Conservation (phyloP, 2,888 invertebrate genomes). For the Agonopterix alstromeriana region DNA sequence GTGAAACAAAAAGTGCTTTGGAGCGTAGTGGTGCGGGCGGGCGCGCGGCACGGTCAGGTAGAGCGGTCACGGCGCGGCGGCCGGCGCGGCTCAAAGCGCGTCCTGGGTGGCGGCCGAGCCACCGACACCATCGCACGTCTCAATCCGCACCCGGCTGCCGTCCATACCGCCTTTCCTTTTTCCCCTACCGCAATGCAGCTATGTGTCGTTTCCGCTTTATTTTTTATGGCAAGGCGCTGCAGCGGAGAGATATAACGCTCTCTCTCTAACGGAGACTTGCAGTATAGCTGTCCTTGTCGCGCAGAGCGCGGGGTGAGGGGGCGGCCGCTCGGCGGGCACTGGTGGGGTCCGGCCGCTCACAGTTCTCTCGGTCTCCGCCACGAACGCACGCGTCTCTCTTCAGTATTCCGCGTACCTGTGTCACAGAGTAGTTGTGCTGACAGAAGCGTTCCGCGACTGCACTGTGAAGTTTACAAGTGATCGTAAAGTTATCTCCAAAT, state of each 20-base stretch:
- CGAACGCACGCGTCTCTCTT: constrained; percentile 43
- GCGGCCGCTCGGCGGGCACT: constrained; percentile 37
- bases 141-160: constrained; percentile 74
- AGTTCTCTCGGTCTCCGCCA: constrained; percentile 60
- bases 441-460: constrained; percentile 55
- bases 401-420: constrained; percentile 43
- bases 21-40: constrained; percentile 16
- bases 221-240: constrained; percentile 69
- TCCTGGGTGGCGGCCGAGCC: constrained; percentile 75
- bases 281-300: constrained; percentile 46
- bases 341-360: constrained; percentile 65
- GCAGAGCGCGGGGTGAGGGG: constrained; percentile 44
- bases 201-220: constrained; percentile 75
- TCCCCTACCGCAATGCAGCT: constrained; percentile 75
- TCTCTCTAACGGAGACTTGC: constrained; percentile 54
- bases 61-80: constrained; percentile 32
- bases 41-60: constrained; percentile 39
- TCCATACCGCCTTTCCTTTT: constrained; percentile 73
- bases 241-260: constrained; percentile 66
- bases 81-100: constrained; percentile 54
- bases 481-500: constrained; percentile 77
- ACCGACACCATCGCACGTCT: constrained; percentile 75
- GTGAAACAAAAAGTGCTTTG: constrained; percentile 60
- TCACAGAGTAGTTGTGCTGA: constrained; percentile 55
- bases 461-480: constrained; percentile 60